Evolutionary conservation across 2,797 vertebrate genomes (phyloP).

Genomic region (Bothrops alternatus): DNA sequence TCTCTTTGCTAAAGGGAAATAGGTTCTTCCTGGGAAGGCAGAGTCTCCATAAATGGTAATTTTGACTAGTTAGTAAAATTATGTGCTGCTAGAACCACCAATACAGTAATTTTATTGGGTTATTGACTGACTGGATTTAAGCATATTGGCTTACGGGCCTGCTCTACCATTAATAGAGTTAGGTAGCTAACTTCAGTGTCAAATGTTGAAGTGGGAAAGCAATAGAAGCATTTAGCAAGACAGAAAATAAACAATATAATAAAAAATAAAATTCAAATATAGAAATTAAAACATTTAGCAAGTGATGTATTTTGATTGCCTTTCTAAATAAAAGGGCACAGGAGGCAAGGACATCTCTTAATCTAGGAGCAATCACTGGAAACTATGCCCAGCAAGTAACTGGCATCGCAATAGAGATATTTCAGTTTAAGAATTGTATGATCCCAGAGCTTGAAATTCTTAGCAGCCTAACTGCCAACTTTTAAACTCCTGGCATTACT

Average conservation of each 20-base stretch:
- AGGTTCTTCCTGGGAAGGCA: background rate
- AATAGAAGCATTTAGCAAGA: background rate
- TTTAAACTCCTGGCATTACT: background rate
- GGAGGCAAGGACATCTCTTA: background rate
- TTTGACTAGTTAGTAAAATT: background rate
- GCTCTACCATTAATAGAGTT: background rate
- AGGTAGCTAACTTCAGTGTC: background rate
- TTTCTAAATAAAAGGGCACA: background rate
- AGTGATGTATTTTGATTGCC: background rate
- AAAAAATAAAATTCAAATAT: background rate
- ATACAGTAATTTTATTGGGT: background rate
- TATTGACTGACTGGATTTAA: background rate
- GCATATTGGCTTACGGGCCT: background rate
- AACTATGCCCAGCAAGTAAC: background rate
- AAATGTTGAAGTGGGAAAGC: background rate
- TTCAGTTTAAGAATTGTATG: background rate
- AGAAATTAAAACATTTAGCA: background rate
- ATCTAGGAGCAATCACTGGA: background rate
- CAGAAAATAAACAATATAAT: background rate
- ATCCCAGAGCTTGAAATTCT: background rate
- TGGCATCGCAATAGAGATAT: background rate
- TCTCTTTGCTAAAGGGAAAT: background rate
- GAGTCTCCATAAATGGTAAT: background rate
- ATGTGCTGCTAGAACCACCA: background rate
- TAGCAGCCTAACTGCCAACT: background rate